Evolutionary conservation across 2,113 vertebrate species (phyloP).

Genomic region (Glaucomys volans): DNA sequence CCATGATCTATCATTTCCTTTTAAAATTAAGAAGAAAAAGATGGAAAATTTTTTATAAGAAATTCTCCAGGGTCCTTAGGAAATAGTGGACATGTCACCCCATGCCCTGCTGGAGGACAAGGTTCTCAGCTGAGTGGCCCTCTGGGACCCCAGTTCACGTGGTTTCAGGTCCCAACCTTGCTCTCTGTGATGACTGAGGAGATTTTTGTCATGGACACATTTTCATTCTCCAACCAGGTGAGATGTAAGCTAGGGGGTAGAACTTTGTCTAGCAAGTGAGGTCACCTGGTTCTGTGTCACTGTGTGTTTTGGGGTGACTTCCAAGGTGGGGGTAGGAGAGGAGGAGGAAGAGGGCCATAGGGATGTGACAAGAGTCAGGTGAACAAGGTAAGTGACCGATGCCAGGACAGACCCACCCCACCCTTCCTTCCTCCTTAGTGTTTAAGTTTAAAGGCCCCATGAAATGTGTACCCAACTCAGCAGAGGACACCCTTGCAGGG

Average conservation of each 20-base stretch:
- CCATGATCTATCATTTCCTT: not conserved
- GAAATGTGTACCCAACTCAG: not conserved
- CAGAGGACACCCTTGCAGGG: not conserved
- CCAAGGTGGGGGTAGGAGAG: too few relatives aligned
- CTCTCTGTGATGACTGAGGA: accelerated
- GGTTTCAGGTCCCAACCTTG: not conserved
- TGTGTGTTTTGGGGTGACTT: too few relatives aligned
- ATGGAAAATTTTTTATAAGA: too few relatives aligned
- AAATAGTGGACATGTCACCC: too few relatives aligned
- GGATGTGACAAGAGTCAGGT: accelerated
- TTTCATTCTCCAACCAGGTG: conserved; percentile 37
- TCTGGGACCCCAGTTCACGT: too few relatives aligned
- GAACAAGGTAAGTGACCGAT: not conserved
- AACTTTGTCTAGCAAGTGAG: not conserved
- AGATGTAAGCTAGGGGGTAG: not conserved
- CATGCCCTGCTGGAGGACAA: too few relatives aligned
- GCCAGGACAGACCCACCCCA: not conserved
- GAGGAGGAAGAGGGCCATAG: too few relatives aligned
- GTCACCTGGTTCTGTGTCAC: too few relatives aligned
- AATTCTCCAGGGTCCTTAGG: too few relatives aligned
- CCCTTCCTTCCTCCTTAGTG: not conserved
- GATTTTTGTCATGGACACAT: accelerated
- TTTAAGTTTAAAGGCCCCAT: not conserved
- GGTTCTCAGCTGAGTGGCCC: too few relatives aligned
- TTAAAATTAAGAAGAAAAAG: not conserved